Conservation (phyloP, 2,888 invertebrate genomes). For the Scrobipalpa atriplicella region DNA sequence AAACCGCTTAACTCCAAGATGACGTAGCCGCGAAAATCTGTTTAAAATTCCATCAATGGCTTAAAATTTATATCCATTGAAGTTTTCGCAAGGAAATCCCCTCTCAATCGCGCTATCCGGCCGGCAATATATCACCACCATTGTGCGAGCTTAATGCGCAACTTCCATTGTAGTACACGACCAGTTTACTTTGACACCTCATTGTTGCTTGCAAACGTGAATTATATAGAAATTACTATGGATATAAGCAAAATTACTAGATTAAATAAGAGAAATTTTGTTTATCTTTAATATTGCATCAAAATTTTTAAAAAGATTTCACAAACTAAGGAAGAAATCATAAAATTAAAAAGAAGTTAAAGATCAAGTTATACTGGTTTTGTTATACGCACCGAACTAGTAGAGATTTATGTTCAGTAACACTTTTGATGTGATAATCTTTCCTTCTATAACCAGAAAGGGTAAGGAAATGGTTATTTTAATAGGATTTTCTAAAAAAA, state of each 20-base stretch:
- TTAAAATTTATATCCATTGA: constrained; percentile 34
- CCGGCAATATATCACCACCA: constrained; percentile 32
- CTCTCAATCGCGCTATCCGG: constrained; percentile 34
- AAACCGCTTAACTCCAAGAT: not conserved
- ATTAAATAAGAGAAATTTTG: not conserved
- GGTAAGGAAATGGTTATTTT: constrained; percentile 12
- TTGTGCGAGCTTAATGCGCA: constrained; percentile 33
- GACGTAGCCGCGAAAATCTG: constrained; percentile 23
- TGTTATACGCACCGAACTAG: constrained; percentile 17
- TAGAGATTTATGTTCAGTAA: constrained; percentile 28
- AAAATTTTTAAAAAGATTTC: not conserved
- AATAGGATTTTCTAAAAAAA: constrained; percentile 4
- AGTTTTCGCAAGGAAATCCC: constrained; percentile 36
- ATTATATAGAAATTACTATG: not conserved
- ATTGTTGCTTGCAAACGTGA: not conserved
- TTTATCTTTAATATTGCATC: not conserved
- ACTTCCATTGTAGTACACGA: constrained; percentile 28
- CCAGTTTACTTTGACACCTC: not conserved
- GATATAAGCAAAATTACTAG: not conserved
- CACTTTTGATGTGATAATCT: constrained; percentile 27
- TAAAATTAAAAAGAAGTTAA: not conserved
- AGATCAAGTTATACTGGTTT: not conserved
- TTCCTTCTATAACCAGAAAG: not conserved
- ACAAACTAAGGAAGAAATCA: not conserved
- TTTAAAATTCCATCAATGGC: constrained; percentile 31